Evolutionary conservation across 64 coral and sea anemone genomes (phyloP).

Genomic region (Montipora foliosa): DNA sequence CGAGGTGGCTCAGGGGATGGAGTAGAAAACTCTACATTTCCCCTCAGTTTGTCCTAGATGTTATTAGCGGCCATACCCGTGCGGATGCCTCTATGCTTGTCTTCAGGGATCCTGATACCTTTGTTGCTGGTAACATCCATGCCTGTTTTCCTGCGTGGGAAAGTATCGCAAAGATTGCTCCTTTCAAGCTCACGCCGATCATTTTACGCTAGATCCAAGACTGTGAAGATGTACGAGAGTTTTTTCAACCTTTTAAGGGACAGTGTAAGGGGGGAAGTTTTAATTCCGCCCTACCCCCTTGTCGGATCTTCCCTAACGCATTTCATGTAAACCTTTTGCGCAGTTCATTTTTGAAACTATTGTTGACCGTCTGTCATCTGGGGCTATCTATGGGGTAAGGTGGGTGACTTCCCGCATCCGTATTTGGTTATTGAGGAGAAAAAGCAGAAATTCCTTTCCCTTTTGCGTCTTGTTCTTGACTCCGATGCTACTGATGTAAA

Average conservation of each 20-base stretch:
- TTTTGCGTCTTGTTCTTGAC: too few species aligned
- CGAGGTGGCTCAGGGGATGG: slow-evolving; percentile 20
- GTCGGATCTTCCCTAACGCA: neutral
- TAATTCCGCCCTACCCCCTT: neutral
- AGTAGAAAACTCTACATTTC: neutral
- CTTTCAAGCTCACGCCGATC: neutral
- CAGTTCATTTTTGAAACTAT: neutral
- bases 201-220: slow-evolving; percentile 22
- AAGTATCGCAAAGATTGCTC: neutral
- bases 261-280: slow-evolving; percentile 3
- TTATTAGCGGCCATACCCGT: neutral
- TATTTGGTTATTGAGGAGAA: too few species aligned
- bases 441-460: too few species aligned
- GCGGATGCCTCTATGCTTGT: neutral
- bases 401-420: neutral
- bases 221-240: neutral
- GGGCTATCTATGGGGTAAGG: neutral
- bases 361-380: neutral
- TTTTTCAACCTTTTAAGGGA: slow-evolving; percentile 43
- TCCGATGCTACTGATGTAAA: too few species aligned
- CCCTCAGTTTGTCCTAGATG: neutral
- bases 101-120: slow-evolving; percentile 12
- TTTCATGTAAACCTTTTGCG: neutral
- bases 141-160: neutral
- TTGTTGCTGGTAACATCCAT: slow-evolving; percentile 53